phyloP scores from a whole-genome alignment of 2,888 invertebrate species.

The Malacosoma neustria region DNA sequence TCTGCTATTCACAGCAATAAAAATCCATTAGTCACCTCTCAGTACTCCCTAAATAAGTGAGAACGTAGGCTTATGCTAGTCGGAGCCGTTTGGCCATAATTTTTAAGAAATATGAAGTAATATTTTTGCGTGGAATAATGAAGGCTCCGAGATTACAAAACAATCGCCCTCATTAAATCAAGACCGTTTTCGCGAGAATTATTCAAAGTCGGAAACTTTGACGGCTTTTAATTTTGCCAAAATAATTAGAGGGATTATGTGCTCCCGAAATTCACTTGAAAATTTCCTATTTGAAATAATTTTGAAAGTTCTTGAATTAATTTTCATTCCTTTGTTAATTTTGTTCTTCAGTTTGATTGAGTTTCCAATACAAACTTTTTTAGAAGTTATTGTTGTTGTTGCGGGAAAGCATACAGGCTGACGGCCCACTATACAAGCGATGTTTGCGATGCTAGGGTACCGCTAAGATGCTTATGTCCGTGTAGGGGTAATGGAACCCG shows the following conservation, averaged over 20 bases:
- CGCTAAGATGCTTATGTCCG: too few species aligned
- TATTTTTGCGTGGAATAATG: not conserved
- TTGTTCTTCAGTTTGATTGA: constrained; percentile 5
- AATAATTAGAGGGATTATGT: constrained; percentile 21
- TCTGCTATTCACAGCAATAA: too few species aligned
- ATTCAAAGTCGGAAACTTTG: constrained; percentile 21
- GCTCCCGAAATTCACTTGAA: constrained; percentile 9
- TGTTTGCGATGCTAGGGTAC: too few species aligned
- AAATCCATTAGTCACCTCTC: too few species aligned
- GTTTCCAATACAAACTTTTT: constrained; percentile 2
- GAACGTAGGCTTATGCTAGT: too few species aligned
- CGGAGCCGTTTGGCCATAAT: too few species aligned
- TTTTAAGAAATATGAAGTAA: too few species aligned
- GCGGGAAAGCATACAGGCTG: too few species aligned
- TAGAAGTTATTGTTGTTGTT: too few species aligned
- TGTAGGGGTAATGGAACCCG: too few species aligned
- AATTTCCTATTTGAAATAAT: constrained; percentile 17
- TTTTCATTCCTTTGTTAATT: constrained; percentile 14
- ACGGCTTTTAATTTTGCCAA: constrained; percentile 18
- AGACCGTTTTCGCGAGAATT: constrained; percentile 14
- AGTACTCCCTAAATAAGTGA: too few species aligned
- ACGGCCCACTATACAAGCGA: too few species aligned
- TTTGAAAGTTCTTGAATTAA: constrained; percentile 11
- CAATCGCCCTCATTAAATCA: constrained; percentile 2
- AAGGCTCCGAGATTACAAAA: not conserved